Base-by-base conservation (phyloP, 2,888 invertebrate genomes). In the Aromia moschata region DNA sequence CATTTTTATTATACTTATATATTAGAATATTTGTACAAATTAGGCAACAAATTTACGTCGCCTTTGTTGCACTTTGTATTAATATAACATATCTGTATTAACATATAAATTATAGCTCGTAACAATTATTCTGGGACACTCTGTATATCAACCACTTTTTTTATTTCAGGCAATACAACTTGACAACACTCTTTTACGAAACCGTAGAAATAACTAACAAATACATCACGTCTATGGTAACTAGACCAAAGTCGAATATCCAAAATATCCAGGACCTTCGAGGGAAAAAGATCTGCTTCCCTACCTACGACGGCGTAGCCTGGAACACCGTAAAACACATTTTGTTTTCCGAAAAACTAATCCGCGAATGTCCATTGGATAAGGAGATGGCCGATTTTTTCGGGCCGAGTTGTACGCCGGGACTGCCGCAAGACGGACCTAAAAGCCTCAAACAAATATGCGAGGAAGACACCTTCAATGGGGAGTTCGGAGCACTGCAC, bases 281-380 rank as follows among this genome's bases (percentile, higher is more conserved):
- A 77, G 91, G 90, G 7, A 88, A 88, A 65, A 86, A 87, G 37
- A 92, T 91, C 0, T 93, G 92, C 71, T 91, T 96, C 77, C 90
- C 95, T 1, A 86, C 85, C n/a, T 91, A 87, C 73, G 90, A 91
- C 65, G 90, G 93, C 3, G 81, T 89, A 4, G 88, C 90, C 7
- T 87, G 88, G 85, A 84, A 87, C 68, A 84, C 89, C 0, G 84
- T 86, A 0, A 79, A 79, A 61, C 82, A 78, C 74, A 83, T 79
- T 12, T 83, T 80, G 67, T 78, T 64, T 64, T 81, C 72, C 75
- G 80, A 72, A 45, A 63, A 70, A 7, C 56, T 80, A 15, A 60
- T 79, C n/a, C 62, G 70, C 44, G 71, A 82, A 64, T 78, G 83
- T 54, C 85, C 86, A 41, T 77, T 78, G 51, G 66, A 33, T 30